Conservation (phyloP, 1,140 invertebrate genomes). For the Aphelinus certus region DNA sequence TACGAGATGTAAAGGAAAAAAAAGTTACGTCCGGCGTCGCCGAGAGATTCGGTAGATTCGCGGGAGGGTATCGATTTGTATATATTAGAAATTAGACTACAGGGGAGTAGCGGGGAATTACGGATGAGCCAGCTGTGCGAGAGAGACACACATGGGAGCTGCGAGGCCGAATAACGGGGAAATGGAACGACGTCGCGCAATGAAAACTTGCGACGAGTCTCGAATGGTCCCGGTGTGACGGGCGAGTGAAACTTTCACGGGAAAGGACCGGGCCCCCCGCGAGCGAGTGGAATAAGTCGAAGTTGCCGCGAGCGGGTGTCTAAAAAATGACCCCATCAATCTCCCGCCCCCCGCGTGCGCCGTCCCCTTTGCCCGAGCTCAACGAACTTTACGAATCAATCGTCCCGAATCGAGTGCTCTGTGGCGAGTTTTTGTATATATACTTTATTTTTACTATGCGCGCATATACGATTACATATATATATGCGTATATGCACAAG, state of each 20-base stretch:
- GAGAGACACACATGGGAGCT: neutral
- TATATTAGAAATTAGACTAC: too few relatives aligned
- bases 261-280: neutral
- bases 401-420: slow-evolving; percentile 30
- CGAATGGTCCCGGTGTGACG: neutral
- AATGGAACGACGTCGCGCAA: slow-evolving; percentile 3
- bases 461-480: neutral
- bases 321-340: slow-evolving; percentile 38
- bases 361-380: neutral
- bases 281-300: neutral
- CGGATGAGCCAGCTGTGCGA: too few relatives aligned
- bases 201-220: slow-evolving; percentile 21
- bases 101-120: too few relatives aligned
- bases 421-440: neutral
- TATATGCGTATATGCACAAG: slow-evolving; percentile 2
- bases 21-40: too few relatives aligned
- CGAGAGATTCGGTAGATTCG: too few relatives aligned
- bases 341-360: neutral
- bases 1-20: too few relatives aligned
- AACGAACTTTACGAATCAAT: slow-evolving; percentile 39
- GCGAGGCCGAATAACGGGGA: neutral
- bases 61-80: too few relatives aligned
- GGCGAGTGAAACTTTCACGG: neutral
- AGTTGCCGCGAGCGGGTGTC: neutral
- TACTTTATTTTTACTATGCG: neutral